Conservation (phyloP, 2,888 invertebrate genomes). For the Plagiodera versicolora region DNA sequence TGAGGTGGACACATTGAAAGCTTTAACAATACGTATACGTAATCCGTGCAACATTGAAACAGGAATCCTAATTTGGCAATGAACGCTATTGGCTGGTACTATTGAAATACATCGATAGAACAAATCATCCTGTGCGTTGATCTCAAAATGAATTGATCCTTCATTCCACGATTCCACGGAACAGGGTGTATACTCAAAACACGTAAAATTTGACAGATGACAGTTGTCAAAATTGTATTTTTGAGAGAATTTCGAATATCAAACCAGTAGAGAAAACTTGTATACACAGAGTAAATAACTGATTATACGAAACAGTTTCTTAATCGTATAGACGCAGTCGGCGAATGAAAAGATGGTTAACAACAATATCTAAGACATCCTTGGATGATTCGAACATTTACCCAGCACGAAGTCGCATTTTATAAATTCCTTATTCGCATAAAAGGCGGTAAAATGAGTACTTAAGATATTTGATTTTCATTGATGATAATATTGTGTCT, state of each 20-base stretch:
- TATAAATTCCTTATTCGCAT: not conserved
- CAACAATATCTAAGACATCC: not conserved
- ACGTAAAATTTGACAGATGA: too few relatives aligned
- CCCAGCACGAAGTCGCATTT: conserved; percentile 1
- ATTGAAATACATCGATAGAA: too few relatives aligned
- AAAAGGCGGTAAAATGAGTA: not conserved
- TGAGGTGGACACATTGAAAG: conserved; percentile 42
- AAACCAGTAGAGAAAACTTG: not conserved
- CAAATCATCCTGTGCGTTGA: too few relatives aligned
- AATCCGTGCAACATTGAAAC: not conserved
- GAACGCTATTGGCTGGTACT: too few relatives aligned
- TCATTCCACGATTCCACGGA: too few relatives aligned
- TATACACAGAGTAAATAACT: not conserved
- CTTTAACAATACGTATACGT: conserved; percentile 12
- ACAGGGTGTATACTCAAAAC: too few relatives aligned
- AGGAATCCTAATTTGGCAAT: not conserved
- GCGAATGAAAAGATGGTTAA: not conserved
- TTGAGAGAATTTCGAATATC: too few relatives aligned
- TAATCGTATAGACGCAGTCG: not conserved
- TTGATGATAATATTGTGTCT: not conserved
- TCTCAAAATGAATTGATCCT: too few relatives aligned
- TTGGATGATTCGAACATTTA: not conserved
- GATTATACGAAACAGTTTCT: not conserved
- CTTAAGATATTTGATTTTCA: not conserved
- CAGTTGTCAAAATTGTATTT: too few relatives aligned